These are phyloP conservation scores for Alectura lathami DNA, from an alignment of 2,113 vertebrate species.

Conservation along the genomic window DNA sequence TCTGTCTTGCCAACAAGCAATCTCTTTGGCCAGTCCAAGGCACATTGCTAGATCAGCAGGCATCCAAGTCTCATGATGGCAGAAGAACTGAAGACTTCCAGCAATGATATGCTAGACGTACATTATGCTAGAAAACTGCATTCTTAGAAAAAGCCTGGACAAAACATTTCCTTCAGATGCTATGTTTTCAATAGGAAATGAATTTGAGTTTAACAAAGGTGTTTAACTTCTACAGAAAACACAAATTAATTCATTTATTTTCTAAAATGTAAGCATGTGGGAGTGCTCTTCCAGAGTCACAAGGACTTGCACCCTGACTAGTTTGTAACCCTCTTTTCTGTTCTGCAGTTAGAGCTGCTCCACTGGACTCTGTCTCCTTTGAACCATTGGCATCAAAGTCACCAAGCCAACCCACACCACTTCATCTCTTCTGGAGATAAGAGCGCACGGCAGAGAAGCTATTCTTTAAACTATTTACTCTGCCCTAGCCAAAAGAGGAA, in stretches of 20 bases:
- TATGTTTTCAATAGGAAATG: not conserved
- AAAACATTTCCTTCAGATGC: not conserved
- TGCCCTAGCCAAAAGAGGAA: not conserved
- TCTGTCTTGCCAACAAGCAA: not conserved
- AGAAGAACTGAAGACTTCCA: not conserved
- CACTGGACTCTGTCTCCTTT: not conserved
- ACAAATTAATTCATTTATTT: not conserved
- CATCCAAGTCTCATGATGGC: not conserved
- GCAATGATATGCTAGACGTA: not conserved
- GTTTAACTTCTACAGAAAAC: not conserved
- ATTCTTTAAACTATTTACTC: not conserved
- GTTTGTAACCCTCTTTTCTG: not conserved
- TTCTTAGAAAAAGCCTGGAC: not conserved
- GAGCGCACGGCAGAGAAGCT: not conserved
- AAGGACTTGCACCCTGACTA: not conserved
- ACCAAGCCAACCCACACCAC: not conserved
- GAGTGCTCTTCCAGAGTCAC: not conserved
- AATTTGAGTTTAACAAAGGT: not conserved
- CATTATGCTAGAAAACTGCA: not conserved
- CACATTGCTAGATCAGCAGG: not conserved
- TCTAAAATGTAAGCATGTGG: not conserved
- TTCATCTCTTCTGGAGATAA: not conserved
- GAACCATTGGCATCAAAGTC: not conserved
- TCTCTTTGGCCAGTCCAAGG: not conserved
- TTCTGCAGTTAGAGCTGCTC: not conserved